Base-by-base conservation (phyloP, 2,888 invertebrate species). In the Brenthis daphne region DNA sequence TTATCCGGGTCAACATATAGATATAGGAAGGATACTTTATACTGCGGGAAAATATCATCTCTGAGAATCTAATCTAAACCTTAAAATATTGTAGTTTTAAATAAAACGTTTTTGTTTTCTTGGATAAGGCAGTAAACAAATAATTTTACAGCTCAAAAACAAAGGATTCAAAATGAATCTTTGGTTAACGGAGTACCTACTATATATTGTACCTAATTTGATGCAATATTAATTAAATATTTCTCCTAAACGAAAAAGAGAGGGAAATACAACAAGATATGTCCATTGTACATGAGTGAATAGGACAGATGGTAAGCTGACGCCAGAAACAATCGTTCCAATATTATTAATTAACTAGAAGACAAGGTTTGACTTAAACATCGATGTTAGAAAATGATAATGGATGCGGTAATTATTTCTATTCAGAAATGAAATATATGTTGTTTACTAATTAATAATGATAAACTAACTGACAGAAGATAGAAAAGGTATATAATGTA, bases 281-380 rank as follows among this genome's bases (percentile, higher is more conserved):
- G 51, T 71, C 33, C 8, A 43, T 6, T 72, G 54, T 71, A 47
- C 11, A 43, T 6, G 73, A 58, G 29, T 33, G 76, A 82, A 68
- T 72, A 75, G 68, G 79, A 81, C 37, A 63, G 70, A 43, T 57
- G 72, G 77, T 47, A 81, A 82, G 81, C 83, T 85, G 82, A 84
- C 37, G 84, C 83, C 81, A 84, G 82, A 85, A 85, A 85, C 85
- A 86, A 84, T 84, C 80, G 82, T 84, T 86, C 83, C 82, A 83
- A 85, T 86, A 83, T 82, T 87, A 85, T 85, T 85, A 86, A 87
- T 86, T 85, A 85, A 80, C 76, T 64, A 69, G 64, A 63, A 65
- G 73, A 70, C 75, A 75, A 77, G 78, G 78, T 79, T 82, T 80
- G 75, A 73, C 70, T 57, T 16, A 64, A 1, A 11, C 57, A 55